These are phyloP conservation scores for Brachystomella parvula DNA, from an alignment of 1,140 invertebrate genomes.

Conservation along the genomic window DNA sequence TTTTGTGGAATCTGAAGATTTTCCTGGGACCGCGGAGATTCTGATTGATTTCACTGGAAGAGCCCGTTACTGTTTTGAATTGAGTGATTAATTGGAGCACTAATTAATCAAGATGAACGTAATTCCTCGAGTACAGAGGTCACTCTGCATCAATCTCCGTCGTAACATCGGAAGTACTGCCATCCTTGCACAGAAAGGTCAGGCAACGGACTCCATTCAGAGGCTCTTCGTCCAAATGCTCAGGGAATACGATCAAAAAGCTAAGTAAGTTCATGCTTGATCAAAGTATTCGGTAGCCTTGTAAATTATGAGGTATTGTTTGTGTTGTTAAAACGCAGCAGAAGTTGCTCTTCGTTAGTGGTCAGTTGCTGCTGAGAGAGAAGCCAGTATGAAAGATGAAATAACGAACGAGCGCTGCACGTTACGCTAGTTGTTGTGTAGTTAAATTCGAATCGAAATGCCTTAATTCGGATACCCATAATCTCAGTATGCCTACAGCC, in stretches of 20 bases:
- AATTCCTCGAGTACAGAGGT: constrained; percentile 18
- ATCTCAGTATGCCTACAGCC: too few species aligned
- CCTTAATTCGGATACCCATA: too few species aligned
- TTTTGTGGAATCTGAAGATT: neutral
- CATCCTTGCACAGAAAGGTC: constrained; percentile 54
- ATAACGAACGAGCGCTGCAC: too few species aligned
- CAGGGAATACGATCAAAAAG: constrained; percentile 73
- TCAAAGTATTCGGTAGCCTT: too few species aligned
- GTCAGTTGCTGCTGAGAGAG: too few species aligned
- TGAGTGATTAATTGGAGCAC: neutral
- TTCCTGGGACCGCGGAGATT: too few species aligned
- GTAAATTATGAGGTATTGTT: neutral
- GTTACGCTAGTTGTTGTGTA: too few species aligned
- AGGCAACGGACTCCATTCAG: constrained; percentile 80
- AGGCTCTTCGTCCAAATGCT: constrained; percentile 89
- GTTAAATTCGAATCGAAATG: too few species aligned
- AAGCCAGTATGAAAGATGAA: too few species aligned
- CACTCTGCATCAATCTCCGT: constrained; percentile 18
- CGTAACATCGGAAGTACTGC: constrained; percentile 36
- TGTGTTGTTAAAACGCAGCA: too few species aligned
- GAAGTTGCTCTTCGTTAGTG: too few species aligned
- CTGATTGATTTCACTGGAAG: too few species aligned
- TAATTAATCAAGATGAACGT: constrained; percentile 29
- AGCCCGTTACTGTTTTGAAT: neutral
- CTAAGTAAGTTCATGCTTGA: constrained; percentile 52